Base-by-base conservation (phyloP, 2,113 vertebrate genomes). In the Oxygymnocypris stewartii region DNA sequence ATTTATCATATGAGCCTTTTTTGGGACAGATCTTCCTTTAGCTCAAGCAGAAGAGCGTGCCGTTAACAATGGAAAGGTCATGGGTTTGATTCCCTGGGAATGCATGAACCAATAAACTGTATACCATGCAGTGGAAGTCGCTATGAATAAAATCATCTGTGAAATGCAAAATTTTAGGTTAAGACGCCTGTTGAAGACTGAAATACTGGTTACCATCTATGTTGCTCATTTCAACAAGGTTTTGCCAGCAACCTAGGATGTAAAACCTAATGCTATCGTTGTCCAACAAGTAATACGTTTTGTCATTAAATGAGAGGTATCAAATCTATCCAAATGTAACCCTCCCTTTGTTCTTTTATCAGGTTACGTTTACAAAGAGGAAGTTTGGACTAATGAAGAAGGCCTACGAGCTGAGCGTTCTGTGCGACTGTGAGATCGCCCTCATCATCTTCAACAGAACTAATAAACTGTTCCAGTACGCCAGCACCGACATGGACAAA, bases 341-440 rank as follows among this genome's bases (percentile, higher is more conserved):
- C 42, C 42, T 69, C 31, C 61, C 2, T 16, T 79, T 54, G 6
- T 67, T n/a, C 6, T 31, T 18, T 85, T 20, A 65, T 86, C 90
- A 99, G 98, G 98, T 99, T 95, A 99, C 98, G 63, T 99, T 99
- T 94, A 99, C 97, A 0, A 99, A 99, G 95, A 96, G 98, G 86
- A 99, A 99, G 96, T 99, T 99, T 88, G 97, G 98, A 11, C 94
- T 99, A 94, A 99, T 99, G 98, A 99, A 99, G 96, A 99, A 99
- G 92, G 97, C 97, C 42, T 99, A 99, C 10, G 97, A 99, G 93
- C 94, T 99, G 94, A 99, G 97, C 88, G 97, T 99, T 90, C 90
- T 99, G 85, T 99, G 97, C 13, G 97, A 99, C 95, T 98, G 97
- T 54, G 98, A 99, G 96, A 99, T 99, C 78, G 98, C 97, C 10